phyloP scores from a whole-genome alignment of 2,113 vertebrate genomes.

The Urocolius indicus region DNA sequence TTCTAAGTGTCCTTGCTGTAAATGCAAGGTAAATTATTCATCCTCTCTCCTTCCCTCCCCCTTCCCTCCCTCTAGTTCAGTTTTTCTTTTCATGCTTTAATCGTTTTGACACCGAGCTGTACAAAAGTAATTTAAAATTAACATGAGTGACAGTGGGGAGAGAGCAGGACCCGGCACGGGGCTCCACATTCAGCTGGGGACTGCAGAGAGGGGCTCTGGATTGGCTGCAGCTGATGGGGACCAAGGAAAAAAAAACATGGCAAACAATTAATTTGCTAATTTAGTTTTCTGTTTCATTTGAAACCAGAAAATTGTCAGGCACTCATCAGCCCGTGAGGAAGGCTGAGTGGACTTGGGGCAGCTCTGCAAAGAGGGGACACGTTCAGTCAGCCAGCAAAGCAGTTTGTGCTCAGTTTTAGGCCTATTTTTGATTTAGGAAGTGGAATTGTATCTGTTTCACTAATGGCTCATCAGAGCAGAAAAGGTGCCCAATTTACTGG shows the following conservation, averaged over 20 bases:
- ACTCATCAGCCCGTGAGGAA: constrained; percentile 53
- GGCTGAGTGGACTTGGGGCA: constrained; percentile 48
- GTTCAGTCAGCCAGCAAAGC: constrained; percentile 14
- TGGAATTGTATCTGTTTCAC: background rate
- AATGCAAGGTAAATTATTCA: constrained; percentile 74
- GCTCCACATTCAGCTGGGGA: constrained; percentile 71
- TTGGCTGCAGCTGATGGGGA: constrained; percentile 84
- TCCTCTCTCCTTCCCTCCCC: constrained; percentile 33
- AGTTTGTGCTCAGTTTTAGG: background rate
- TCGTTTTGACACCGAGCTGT: constrained; percentile 91
- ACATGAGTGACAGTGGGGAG: constrained; percentile 90
- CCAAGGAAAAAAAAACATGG: constrained; percentile 81
- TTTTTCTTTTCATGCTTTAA: constrained; percentile 87
- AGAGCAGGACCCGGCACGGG: constrained; percentile 68
- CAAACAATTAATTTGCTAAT: constrained; percentile 94
- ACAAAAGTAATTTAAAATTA: constrained; percentile 94
- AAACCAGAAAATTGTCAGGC: constrained; percentile 91
- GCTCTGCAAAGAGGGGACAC: constrained; percentile 19
- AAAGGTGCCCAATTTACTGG: background rate
- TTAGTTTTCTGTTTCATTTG: constrained; percentile 92
- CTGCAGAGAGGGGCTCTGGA: constrained; percentile 57
- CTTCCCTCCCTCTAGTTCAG: constrained; percentile 64
- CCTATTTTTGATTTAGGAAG: background rate
- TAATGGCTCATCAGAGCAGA: background rate
- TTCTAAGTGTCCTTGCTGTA: constrained; percentile 66